Percentiles rank a stretch among this genome's conserved stretches.
Conservation (phyloP, 2,888 invertebrate species). For the Diachrysia chrysitis region DNA sequence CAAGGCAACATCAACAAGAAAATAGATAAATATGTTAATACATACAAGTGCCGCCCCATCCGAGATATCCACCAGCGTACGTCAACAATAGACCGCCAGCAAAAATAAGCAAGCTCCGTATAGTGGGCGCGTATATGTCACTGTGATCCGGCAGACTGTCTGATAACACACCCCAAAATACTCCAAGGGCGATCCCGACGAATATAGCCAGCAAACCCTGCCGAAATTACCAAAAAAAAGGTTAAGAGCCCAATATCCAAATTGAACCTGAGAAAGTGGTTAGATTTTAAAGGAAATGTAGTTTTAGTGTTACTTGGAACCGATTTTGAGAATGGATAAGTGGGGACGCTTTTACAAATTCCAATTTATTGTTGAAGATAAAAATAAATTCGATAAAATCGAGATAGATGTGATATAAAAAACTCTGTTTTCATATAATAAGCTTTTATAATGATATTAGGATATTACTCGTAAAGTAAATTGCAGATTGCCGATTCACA, state of each 20-base stretch:
- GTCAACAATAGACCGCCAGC: conserved; percentile 77
- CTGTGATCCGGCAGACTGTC: conserved; percentile 80
- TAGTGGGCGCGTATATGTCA: conserved; percentile 79
- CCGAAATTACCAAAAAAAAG: conserved; percentile 57
- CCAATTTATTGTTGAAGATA: conserved; percentile 45
- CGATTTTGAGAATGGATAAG: conserved; percentile 46
- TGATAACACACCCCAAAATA: conserved; percentile 80
- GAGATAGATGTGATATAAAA: conserved; percentile 16
- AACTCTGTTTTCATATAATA: conserved; percentile 24
- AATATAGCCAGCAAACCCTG: conserved; percentile 82
- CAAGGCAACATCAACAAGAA: conserved; percentile 8
- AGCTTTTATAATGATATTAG: conserved; percentile 27
- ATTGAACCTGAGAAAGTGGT: conserved; percentile 51
- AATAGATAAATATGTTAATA: conserved; percentile 49
- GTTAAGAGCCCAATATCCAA: conserved; percentile 39
- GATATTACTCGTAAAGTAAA: conserved; percentile 19
- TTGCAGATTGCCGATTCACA: conserved; percentile 27
- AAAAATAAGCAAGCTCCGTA: conserved; percentile 81
- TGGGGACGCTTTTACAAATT: conserved; percentile 45
- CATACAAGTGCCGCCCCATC: conserved; percentile 86
- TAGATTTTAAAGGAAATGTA: conserved; percentile 52
- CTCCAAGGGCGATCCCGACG: conserved; percentile 77
- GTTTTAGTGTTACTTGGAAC: conserved; percentile 46
- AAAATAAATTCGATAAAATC: conserved; percentile 42
- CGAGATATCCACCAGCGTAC: conserved; percentile 76